A percentile compares a stretch with the other conserved stretches of the same genome.
phyloP scores from a whole-genome alignment of 2,113 vertebrate species.

The Brachyhypopomus gauderio region DNA sequence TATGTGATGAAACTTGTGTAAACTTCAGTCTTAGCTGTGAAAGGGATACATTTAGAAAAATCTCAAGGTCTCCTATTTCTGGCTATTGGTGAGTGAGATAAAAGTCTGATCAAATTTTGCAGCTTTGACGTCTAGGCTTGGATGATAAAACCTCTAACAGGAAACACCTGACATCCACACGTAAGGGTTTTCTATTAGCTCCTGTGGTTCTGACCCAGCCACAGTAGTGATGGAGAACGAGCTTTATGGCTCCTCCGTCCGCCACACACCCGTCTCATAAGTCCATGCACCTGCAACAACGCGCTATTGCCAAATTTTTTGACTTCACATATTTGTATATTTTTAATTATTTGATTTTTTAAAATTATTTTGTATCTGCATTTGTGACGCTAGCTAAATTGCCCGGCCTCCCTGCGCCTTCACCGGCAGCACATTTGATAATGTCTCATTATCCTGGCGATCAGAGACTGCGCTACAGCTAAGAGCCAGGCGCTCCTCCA shows the following conservation, averaged over 20 bases:
- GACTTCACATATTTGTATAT: conserved; percentile 6
- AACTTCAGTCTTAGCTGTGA: conserved; percentile 18
- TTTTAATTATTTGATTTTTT: background rate
- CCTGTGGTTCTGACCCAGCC: background rate
- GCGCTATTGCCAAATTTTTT: conserved; percentile 8
- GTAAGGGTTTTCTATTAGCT: conserved; percentile 1
- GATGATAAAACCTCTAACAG: too few relatives aligned
- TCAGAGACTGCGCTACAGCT: conserved; percentile 30
- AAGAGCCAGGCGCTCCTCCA: conserved; percentile 41
- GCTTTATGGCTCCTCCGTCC: background rate
- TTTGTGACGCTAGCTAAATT: too few relatives aligned
- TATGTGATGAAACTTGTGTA: conserved; percentile 22
- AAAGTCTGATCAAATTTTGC: background rate
- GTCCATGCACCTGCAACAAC: conserved; percentile 24
- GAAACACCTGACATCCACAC: too few relatives aligned
- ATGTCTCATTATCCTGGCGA: conserved; percentile 73
- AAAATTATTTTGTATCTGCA: too few relatives aligned
- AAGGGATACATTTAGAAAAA: background rate
- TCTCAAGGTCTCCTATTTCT: background rate
- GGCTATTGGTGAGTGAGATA: background rate
- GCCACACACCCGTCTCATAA: background rate
- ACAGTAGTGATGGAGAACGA: conserved; percentile 12
- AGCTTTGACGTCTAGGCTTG: too few relatives aligned
- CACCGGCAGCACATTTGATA: conserved; percentile 65
- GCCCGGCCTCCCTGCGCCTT: background rate